Evolutionary conservation across 2,888 invertebrate genomes (phyloP), one percentile per base, ranked within the genome.

Genomic region (Biston stratarius): DNA sequence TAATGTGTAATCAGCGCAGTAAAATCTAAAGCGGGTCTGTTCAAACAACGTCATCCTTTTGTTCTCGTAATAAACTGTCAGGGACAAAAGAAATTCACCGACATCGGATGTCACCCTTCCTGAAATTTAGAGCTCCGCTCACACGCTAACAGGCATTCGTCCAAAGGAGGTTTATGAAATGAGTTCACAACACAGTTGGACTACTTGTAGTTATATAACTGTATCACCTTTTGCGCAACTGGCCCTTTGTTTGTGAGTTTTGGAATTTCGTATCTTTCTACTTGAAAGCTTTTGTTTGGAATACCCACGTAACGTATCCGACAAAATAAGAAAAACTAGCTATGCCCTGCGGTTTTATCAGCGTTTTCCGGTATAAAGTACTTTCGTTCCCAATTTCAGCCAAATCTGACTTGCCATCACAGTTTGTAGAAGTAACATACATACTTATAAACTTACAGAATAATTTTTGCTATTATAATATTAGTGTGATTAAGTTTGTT

Each of bases 41-140:
- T 88, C 87, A 84, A 86, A 88, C 84, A 85, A 82, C 83, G 85
- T 84, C 84, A 84, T 81, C 84, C 88, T 86, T 86, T 90, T 90
- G 90, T 90, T 89, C 90, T 87, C 87, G 77, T 89, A 90, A 89
- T 90, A 90, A 90, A 90, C 88, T 87, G 88, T 87, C 88, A 86
- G 83, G 79, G 77, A 90, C 90, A 90, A 90, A 90, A 90, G 89
- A 90, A 89, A 87, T 84, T 84, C 84, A 81, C 84, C 81, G 86
- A 84, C 85, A 83, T 85, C 85, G 83, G 82, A 87, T 87, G 88
- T 86, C 84, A 78, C 81, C 81, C 81, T 80, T 80, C 79, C 79
- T 82, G 77, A 87, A 87, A 88, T 89, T 88, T 86, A 86, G 81
- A 81, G 82, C 77, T 80, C 60, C 63, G 67, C 70, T 68, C 72